phyloP scores from a whole-genome alignment of 1,140 invertebrate species.

The Caenorhabditis inopinata region DNA sequence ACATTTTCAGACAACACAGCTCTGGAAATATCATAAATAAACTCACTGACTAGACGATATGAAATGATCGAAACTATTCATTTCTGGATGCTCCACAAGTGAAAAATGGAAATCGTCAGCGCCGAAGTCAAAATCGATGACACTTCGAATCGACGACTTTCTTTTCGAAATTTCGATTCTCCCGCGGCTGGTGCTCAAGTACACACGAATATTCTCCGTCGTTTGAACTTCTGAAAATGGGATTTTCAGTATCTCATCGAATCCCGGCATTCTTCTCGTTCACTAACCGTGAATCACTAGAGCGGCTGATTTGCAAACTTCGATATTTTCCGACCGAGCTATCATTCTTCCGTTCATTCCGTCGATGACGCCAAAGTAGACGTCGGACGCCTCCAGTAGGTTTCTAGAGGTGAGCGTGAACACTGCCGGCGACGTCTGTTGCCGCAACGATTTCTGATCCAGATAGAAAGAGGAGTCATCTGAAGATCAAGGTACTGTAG shows the following conservation, averaged over 20 bases:
- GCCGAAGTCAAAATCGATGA: not conserved
- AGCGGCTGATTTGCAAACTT: not conserved
- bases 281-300: not conserved
- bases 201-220: not conserved
- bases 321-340: not conserved
- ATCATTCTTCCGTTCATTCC: constrained; percentile 20
- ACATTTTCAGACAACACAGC: too few relatives aligned
- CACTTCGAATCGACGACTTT: not conserved
- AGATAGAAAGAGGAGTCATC: constrained; percentile 11
- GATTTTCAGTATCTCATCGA: not conserved
- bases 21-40: too few relatives aligned
- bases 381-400: not conserved
- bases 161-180: not conserved
- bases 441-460: not conserved
- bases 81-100: not conserved
- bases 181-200: not conserved
- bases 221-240: not conserved
- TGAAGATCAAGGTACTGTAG: too few relatives aligned
- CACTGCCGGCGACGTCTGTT: not conserved
- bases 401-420: not conserved
- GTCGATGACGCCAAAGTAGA: not conserved
- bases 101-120: constrained; percentile 2
- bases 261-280: too few relatives aligned
- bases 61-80: not conserved
- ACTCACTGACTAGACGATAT: constrained; percentile 1